Conservation (phyloP, 1,140 invertebrate species). For the Heliconius congener region DNA sequence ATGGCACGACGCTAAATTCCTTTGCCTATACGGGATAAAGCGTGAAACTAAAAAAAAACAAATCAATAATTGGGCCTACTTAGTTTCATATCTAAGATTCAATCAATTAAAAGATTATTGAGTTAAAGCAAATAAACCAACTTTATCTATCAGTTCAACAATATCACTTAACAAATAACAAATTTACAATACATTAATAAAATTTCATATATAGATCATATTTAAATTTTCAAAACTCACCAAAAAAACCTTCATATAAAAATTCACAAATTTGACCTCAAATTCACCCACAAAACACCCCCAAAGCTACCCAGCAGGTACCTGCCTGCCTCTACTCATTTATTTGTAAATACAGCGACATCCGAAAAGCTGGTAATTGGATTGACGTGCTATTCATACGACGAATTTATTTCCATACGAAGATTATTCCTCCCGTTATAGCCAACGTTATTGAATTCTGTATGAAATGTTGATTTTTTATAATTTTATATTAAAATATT, state of each 20-base stretch:
- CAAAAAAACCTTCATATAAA: not conserved
- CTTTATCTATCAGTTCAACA: no score
- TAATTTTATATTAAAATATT: slow-evolving; percentile 29
- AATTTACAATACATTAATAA: not conserved
- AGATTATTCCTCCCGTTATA: slow-evolving; percentile 36
- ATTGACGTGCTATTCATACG: slow-evolving; percentile 43
- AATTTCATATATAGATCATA: not conserved
- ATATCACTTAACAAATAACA: not conserved
- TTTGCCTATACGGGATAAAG: no score
- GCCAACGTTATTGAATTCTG: slow-evolving; percentile 34
- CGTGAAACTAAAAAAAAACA: no score
- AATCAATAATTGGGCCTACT: no score
- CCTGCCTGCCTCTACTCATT: slow-evolving; percentile 25
- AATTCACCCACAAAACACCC: slow-evolving; percentile 21
- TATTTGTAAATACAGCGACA: slow-evolving; percentile 39
- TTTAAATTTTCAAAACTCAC: not conserved
- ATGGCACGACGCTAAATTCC: no score
- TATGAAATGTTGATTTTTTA: slow-evolving; percentile 25
- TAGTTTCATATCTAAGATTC: no score
- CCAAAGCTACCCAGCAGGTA: not conserved
- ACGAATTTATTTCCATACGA: slow-evolving; percentile 37
- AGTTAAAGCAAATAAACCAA: no score
- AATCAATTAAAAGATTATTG: no score
- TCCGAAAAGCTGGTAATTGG: slow-evolving; percentile 39
- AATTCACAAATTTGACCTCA: slow-evolving; percentile 19